Conservation (phyloP, 2,113 vertebrate genomes). For the Sylvietta virens region DNA sequence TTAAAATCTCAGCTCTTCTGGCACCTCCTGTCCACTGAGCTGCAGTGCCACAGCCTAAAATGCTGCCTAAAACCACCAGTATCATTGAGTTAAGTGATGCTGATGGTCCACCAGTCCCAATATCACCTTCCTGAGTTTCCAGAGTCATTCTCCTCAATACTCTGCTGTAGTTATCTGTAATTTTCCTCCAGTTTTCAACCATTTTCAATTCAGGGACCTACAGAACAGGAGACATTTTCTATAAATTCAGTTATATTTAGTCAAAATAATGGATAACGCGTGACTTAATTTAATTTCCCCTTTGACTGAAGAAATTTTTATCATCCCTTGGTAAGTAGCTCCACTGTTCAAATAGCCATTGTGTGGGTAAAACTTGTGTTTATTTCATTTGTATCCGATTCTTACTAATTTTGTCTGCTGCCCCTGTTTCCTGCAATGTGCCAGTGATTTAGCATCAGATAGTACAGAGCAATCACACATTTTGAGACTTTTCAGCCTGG, state of each 20-base stretch:
- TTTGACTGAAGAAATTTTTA: neutral
- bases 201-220: neutral
- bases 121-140: neutral
- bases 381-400: neutral
- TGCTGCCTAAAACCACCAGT: neutral
- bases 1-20: neutral
- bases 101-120: neutral
- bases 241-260: neutral
- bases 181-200: neutral
- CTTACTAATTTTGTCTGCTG: neutral
- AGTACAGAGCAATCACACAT: neutral
- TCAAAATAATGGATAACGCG: neutral
- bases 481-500: neutral
- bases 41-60: neutral
- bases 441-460: neutral
- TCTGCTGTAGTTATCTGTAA: neutral
- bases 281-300: neutral
- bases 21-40: neutral
- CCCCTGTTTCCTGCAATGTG: neutral
- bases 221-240: neutral
- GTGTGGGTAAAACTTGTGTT: neutral
- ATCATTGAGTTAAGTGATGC: neutral
- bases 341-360: neutral
- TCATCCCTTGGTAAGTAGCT: neutral
- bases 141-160: neutral